Percentiles rank a stretch among this genome's conserved stretches.
Conservation (phyloP, 2,888 invertebrate genomes). For the Drosophila nigricruria region DNA sequence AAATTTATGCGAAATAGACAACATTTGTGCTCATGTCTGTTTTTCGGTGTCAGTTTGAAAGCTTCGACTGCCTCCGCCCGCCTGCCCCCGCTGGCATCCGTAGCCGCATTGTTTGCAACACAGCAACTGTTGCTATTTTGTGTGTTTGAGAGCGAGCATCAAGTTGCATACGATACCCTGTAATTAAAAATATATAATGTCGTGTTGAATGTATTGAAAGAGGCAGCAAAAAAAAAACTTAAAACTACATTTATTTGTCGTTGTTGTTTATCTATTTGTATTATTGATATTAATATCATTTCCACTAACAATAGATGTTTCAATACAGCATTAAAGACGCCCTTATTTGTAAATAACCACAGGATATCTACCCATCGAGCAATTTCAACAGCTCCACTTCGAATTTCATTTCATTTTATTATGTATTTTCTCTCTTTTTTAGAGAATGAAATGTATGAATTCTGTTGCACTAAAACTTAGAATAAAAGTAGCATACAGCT, state of each 20-base stretch:
- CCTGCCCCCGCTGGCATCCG: not conserved
- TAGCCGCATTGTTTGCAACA: conserved; percentile 12
- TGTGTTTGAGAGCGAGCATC: conserved; percentile 2
- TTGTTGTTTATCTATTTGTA: too few species aligned
- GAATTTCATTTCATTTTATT: not conserved
- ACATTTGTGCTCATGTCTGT: conserved; percentile 34
- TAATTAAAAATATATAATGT: not conserved
- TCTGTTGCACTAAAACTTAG: not conserved
- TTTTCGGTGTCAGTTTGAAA: conserved; percentile 21
- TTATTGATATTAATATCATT: too few species aligned
- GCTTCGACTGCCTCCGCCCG: not conserved
- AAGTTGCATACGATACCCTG: conserved; percentile 34
- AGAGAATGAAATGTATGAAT: conserved; percentile 11
- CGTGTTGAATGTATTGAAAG: not conserved
- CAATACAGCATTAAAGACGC: too few species aligned
- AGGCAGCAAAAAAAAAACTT: too few species aligned
- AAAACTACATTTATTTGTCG: too few species aligned
- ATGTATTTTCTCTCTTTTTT: not conserved
- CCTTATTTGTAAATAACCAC: not conserved
- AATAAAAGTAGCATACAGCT: conserved; percentile 20
- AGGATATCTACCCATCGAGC: not conserved
- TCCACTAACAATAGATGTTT: too few species aligned
- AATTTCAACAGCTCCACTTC: not conserved
- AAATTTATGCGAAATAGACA: conserved; percentile 76
- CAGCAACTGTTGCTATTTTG: conserved; percentile 32